These are phyloP conservation scores for Diarsia brunnea DNA, from an alignment of 2,888 invertebrate genomes.

Conservation along the genomic window DNA sequence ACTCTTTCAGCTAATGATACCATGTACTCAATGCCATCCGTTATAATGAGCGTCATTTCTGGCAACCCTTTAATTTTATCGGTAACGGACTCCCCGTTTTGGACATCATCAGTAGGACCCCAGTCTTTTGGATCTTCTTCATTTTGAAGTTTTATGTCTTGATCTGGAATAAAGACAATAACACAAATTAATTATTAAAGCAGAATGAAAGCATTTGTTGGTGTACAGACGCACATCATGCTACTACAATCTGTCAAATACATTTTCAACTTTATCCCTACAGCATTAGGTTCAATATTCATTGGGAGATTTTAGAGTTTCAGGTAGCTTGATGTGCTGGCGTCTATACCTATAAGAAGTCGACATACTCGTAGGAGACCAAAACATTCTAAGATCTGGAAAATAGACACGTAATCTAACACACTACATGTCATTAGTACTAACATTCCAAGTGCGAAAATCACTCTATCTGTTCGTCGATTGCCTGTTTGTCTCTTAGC, in stretches of 20 bases:
- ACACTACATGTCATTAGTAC: neutral
- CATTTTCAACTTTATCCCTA: no score
- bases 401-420: neutral
- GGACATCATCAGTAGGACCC: conserved; percentile 52
- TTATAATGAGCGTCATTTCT: conserved; percentile 81
- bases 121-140: conserved; percentile 53
- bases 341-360: no score
- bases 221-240: no score
- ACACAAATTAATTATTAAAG: no score
- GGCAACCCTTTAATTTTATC: conserved; percentile 79
- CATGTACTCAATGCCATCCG: conserved; percentile 80
- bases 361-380: no score
- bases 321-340: no score
- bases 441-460: neutral
- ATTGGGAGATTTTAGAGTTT: no score
- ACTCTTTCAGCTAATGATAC: conserved; percentile 80
- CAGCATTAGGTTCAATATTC: no score
- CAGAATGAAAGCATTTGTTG: no score
- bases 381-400: neutral
- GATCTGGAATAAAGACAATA: conserved; percentile 23
- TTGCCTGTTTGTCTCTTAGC: no score
- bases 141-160: conserved; percentile 40
- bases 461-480: no score
- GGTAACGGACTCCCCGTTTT: conserved; percentile 72
- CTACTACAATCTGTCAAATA: no score